Base-by-base conservation (phyloP, 1,140 invertebrate species). In the Lysiphlebus fabarum region DNA sequence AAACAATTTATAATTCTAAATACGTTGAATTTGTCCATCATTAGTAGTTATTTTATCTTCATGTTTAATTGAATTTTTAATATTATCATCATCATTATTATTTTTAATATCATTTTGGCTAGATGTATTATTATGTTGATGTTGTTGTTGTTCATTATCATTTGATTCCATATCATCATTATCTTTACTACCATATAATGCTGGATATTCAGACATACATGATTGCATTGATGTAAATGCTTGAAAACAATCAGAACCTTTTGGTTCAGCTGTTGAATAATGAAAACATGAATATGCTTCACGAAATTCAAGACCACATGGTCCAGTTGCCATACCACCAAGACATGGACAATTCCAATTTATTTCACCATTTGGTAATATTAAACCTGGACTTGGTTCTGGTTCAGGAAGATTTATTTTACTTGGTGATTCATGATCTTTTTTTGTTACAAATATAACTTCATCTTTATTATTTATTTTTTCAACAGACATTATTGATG, bases 271-370 rank as follows among this genome's bases (percentile, higher is more conserved):
- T 26, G 17, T 26, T 26, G 1, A 26, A 26, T 26, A 2, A 26
- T 26, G 1, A 26, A 26, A 26, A 79, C 95, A 98, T 17, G 90
- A 89, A 74, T 98, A 96, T 1, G 95, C 93, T 62, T 95, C 89
- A 55, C 95, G 79, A 76, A 98, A 98, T 74, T 95, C 87, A 11
- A 89, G 81, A 0, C 93, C 95, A 76, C 96, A 98, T 0, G 95
- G 95, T 4, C 95, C 95, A 7, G 91, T 92, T 7, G 93, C 91
- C 90, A 96, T 95, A n/a, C 93, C 93, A 33, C 95, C 95, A 14
- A 98, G 82, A 77, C 95, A 98, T 0, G 95, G 95, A 70, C 95
- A 98, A 71, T 90, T 89, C 94, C 94, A 98, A 78, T 98, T 98
- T 59, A 98, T 96, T 51, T 90, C 86, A 7, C 95, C 95, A 80